phyloP scores from a whole-genome alignment of 1,140 invertebrate species.

The Drosophila fuyamai region DNA sequence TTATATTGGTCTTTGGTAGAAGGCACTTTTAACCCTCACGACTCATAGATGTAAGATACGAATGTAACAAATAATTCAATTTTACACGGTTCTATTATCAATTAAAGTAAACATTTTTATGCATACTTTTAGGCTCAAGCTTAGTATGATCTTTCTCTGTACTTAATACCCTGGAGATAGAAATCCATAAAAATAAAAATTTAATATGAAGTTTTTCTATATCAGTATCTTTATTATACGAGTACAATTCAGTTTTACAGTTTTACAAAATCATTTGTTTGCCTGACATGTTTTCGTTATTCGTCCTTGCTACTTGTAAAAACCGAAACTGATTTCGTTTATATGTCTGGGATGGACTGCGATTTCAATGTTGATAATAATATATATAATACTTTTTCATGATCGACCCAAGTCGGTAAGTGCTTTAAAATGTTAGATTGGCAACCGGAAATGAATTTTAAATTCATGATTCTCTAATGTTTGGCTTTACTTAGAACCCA shows the following conservation, averaged over 20 bases:
- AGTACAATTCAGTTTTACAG: slow-evolving; percentile 48
- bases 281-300: slow-evolving; percentile 14
- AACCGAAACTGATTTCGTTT: slow-evolving; percentile 31
- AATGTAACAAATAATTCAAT: too few species aligned
- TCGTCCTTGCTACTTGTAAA: slow-evolving; percentile 6
- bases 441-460: slow-evolving; percentile 59
- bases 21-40: too few species aligned
- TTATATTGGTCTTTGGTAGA: too few species aligned
- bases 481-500: slow-evolving; percentile 45
- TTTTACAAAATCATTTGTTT: slow-evolving; percentile 34
- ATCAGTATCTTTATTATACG: slow-evolving; percentile 51
- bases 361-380: slow-evolving; percentile 48
- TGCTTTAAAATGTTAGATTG: slow-evolving; percentile 49
- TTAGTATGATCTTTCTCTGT: not conserved
- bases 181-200: not conserved
- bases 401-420: slow-evolving; percentile 19
- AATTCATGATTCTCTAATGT: slow-evolving; percentile 55
- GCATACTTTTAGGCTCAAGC: slow-evolving; percentile 4
- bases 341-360: slow-evolving; percentile 47
- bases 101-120: not conserved
- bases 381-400: slow-evolving; percentile 38
- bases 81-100: not conserved
- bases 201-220: slow-evolving; percentile 11
- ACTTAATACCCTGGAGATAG: not conserved
- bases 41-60: too few species aligned